These are phyloP conservation scores for Tuta absoluta DNA, from an alignment of 2,888 invertebrate species.

Conservation along the genomic window DNA sequence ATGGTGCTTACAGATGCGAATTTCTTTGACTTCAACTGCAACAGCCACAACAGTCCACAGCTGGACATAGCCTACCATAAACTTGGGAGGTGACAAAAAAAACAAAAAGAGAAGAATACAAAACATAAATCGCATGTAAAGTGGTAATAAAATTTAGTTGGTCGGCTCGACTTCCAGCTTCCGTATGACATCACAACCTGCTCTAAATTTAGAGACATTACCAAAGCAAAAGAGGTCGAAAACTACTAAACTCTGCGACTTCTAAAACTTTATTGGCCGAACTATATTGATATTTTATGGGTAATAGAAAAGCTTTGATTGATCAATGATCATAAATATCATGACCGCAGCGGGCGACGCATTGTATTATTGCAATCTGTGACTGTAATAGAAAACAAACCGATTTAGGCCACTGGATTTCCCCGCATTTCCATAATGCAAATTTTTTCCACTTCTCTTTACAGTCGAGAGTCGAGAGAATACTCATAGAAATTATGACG, in stretches of 20 bases:
- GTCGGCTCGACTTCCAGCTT: constrained; percentile 56
- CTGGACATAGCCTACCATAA: too few species aligned
- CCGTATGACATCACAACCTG: constrained; percentile 58
- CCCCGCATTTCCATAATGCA: constrained; percentile 2
- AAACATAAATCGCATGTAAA: constrained; percentile 24
- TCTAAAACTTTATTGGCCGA: background rate
- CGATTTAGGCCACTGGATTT: constrained; percentile 3
- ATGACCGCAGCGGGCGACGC: background rate
- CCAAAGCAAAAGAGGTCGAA: constrained; percentile 52
- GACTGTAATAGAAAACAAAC: background rate
- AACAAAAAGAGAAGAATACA: background rate
- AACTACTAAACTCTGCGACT: background rate
- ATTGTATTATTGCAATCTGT: background rate
- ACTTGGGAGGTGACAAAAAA: background rate
- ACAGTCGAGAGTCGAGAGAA: constrained; percentile 4
- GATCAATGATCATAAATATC: background rate
- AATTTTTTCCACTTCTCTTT: constrained; percentile 15
- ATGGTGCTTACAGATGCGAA: background rate
- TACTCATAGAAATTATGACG: background rate
- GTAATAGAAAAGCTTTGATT: background rate
- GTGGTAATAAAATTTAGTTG: constrained; percentile 29
- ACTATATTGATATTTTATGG: background rate
- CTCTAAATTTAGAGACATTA: constrained; percentile 62
- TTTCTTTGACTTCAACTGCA: too few species aligned
- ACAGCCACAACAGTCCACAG: too few species aligned